phyloP scores from a whole-genome alignment of 2,888 invertebrate species.

The Lasioglossum calceatum region DNA sequence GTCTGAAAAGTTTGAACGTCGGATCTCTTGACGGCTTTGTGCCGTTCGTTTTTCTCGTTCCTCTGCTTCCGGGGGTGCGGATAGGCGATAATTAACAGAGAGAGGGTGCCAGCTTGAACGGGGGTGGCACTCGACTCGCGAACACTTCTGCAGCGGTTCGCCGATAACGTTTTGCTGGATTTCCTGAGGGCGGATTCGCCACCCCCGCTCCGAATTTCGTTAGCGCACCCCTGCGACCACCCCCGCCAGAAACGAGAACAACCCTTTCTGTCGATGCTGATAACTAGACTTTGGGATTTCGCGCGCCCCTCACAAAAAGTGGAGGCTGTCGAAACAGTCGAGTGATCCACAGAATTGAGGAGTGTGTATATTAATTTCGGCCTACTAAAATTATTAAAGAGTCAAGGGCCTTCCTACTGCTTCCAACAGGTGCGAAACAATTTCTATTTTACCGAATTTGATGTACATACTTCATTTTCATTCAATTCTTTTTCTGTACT shows the following conservation, averaged over 20 bases:
- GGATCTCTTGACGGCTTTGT: conserved; percentile 25
- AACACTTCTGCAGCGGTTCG: conserved; percentile 41
- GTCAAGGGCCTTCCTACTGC: neutral
- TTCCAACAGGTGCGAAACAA: too few species aligned
- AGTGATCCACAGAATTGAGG: neutral
- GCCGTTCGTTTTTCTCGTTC: conserved; percentile 26
- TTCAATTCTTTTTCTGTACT: neutral
- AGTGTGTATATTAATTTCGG: neutral
- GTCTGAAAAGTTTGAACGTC: conserved; percentile 18
- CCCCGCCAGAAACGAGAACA: neutral
- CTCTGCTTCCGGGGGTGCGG: conserved; percentile 32
- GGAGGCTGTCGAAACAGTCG: neutral
- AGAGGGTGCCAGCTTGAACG: conserved; percentile 47
- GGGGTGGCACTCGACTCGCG: conserved; percentile 37
- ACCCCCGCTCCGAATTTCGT: conserved; percentile 1
- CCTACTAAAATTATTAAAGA: neutral
- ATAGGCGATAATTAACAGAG: conserved; percentile 39
- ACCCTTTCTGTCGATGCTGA: neutral
- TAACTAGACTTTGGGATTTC: neutral
- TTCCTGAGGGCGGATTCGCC: conserved; percentile 26
- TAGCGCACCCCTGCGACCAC: neutral
- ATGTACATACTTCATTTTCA: neutral
- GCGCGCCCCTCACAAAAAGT: neutral
- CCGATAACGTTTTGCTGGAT: conserved; percentile 40
- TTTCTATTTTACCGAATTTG: too few species aligned